Conservation (phyloP, 2,888 invertebrate species). For the Celastrina argiolus region DNA sequence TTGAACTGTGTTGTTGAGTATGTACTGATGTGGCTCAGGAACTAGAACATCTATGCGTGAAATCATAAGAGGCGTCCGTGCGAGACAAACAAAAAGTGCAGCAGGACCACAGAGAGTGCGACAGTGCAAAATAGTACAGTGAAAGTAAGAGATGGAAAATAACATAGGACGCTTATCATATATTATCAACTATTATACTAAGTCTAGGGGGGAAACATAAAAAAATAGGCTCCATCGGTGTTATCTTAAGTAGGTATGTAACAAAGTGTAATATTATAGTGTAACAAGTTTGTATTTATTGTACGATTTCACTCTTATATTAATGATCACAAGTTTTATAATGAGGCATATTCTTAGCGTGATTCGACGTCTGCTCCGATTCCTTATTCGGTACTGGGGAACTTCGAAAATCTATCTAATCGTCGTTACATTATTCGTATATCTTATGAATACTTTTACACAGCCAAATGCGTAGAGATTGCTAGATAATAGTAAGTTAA, state of each 20-base stretch:
- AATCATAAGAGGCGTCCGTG: constrained; percentile 62
- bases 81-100: constrained; percentile 56
- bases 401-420: constrained; percentile 32
- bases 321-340: constrained; percentile 59
- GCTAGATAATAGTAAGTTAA: constrained; percentile 39
- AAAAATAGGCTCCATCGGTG: constrained; percentile 62
- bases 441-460: constrained; percentile 38
- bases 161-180: constrained; percentile 25
- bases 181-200: constrained; percentile 32
- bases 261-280: constrained; percentile 70
- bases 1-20: constrained; percentile 57
- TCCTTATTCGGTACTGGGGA: constrained; percentile 36
- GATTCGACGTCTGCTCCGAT: constrained; percentile 49
- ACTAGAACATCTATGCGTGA: constrained; percentile 46
- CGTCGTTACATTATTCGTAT: constrained; percentile 25
- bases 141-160: constrained; percentile 19
- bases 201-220: constrained; percentile 58
- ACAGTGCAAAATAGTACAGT: constrained; percentile 35
- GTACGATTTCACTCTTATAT: constrained; percentile 72
- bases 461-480: constrained; percentile 59
- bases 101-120: constrained; percentile 64
- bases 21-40: constrained; percentile 49
- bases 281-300: constrained; percentile 65
- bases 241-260: constrained; percentile 62
- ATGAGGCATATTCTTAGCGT: constrained; percentile 51